These are phyloP conservation scores for Callaeas wilsoni DNA, from an alignment of 2,113 vertebrate species.

Conservation along the genomic window DNA sequence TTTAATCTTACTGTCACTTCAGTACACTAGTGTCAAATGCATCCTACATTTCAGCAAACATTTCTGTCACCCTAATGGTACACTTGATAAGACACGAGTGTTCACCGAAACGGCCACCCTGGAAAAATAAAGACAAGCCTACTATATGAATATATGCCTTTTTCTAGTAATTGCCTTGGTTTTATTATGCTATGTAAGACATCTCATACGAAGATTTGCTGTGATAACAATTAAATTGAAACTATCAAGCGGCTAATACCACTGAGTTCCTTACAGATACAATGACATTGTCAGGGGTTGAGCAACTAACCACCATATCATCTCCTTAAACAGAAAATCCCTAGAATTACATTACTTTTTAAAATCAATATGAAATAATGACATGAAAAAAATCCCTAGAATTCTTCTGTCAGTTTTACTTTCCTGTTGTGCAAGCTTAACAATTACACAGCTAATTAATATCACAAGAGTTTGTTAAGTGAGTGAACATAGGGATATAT, in stretches of 20 bases:
- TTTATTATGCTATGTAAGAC: not conserved
- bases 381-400: not conserved
- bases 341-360: not conserved
- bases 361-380: not conserved
- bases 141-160: not conserved
- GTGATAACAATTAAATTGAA: not conserved
- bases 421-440: not conserved
- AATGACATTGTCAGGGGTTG: not conserved
- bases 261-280: not conserved
- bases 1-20: conserved; percentile 41
- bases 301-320: not conserved
- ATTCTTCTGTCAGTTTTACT: not conserved
- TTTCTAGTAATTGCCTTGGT: not conserved
- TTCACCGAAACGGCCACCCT: not conserved
- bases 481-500: not conserved
- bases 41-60: conserved; percentile 16
- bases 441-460: not conserved
- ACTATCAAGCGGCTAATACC: not conserved
- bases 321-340: not conserved
- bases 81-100: not conserved
- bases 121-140: not conserved
- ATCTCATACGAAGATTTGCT: not conserved
- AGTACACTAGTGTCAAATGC: not conserved
- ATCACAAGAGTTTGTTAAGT: not conserved
- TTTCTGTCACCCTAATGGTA: not conserved